Base-by-base conservation (phyloP, 2,888 invertebrate species). In the Zygothrica quintamaculata region DNA sequence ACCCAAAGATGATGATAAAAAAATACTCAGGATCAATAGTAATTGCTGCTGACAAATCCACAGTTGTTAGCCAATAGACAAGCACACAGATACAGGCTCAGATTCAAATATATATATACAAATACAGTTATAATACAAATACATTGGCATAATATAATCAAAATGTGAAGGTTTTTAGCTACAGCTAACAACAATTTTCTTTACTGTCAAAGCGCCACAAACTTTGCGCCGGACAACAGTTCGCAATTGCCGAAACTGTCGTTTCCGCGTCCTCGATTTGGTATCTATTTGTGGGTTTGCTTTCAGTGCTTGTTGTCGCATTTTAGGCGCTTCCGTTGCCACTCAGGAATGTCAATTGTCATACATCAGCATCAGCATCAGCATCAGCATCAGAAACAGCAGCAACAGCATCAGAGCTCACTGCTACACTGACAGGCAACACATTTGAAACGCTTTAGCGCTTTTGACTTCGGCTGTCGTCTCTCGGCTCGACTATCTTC, bases 281-380 rank as follows among this genome's bases (percentile, higher is more conserved):
- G 46, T 62, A 68, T 43, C 93, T 93, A 82, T 92, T 92, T 65
- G 93, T 93, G 47, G 94, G 94, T 55, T 53, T 55, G 62, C 52
- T 68, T 55, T 44, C 51, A 43, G 62, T 62, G 56, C 64, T 80
- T 66, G 72, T 68, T 82, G 74, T 70, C 71, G 71, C 61, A 74
- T 81, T 88, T 72, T 77, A 74, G 72, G 92, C 94, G 75, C 96
- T 96, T 91, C 93, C 97, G 70, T 43, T 65, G 65, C 61, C 62
- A 62, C 64, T 70, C 78, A 62, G 69, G 46, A 31, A 62, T 74
- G 78, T 64, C 78, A 58, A 70, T 66, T 64, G 67, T 72, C 71
- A 75, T 71, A 67, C 73, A 84, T 71, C 77, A 73, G 64, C 67
- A 58, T 74, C 90, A 65, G 18, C 39, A 33, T 92, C 91, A 33